Evolutionary conservation across 2,888 invertebrate genomes (phyloP), one percentile per base, ranked within the genome.

Genomic region (Ptycholaimellus sp.): DNA sequence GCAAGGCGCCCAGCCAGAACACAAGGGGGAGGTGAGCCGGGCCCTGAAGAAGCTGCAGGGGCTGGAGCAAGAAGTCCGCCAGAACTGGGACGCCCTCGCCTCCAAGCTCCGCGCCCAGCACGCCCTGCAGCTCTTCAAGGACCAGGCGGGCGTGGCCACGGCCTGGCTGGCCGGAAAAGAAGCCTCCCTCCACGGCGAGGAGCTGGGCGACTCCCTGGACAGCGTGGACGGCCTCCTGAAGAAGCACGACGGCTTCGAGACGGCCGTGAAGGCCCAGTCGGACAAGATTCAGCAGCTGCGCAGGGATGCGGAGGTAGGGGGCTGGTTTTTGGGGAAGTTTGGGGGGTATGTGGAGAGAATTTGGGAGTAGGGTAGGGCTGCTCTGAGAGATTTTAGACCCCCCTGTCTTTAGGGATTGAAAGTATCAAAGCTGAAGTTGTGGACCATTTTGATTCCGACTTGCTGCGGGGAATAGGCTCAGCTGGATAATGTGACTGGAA

Each of bases 111-210:
- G 29, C 66, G 70, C 83, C 64, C 79, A 58, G 36, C 54, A 58
- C 42, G 58, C 62, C 38, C 48, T 63, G 25, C 59, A 60, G 52
- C 6, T 36, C 9, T 34, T 25, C 25, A 16, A 9, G 16, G 34
- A 34, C 25, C 45, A 44, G 30, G 46, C 45, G 14, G 33, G 33
- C 13, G 76, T 80, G 61, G 74, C 80, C 1, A 85, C 90, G 49
- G 73, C 73, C 50, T 90, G 90, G 83, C 66, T 93, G 31, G 76
- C 81, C 1, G 73, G 75, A 28, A 90, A 90, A 59, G 90, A 93
- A 59, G 90, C 87, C 0, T 82, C 87, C 66, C 69, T 93, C 11
- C 81, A 83, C 59, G 87, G 87, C 52, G 83, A 87, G 46, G 90
- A 90, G 58, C 68, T 87, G 4, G 93, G 90, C 1, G 69, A 70